A percentile compares a stretch with the other conserved stretches of the same genome.
Conservation (phyloP, 2,113 vertebrate species). For the Riparia riparia region DNA sequence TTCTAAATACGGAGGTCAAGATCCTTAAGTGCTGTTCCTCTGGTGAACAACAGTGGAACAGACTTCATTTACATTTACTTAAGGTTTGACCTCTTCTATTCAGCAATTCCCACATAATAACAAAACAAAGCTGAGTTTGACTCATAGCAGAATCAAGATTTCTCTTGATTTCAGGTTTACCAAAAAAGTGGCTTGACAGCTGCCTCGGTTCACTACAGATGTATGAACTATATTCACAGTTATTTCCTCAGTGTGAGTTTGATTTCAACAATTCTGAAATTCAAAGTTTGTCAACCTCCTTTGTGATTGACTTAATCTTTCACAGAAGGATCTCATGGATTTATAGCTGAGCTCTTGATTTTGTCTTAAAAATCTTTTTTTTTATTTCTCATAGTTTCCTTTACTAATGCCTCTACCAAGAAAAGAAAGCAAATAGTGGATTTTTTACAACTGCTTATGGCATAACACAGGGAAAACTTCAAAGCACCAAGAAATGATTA, state of each 20-base stretch:
- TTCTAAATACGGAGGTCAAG: neutral
- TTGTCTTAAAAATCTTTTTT: neutral
- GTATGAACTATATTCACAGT: neutral
- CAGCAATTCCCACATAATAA: neutral
- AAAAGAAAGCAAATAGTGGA: neutral
- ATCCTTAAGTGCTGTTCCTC: neutral
- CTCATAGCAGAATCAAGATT: conserved; percentile 1
- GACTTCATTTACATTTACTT: neutral
- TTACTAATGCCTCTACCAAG: neutral
- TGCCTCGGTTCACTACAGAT: neutral
- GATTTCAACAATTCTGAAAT: conserved; percentile 13
- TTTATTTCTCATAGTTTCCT: neutral
- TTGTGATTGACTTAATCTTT: conserved; percentile 31
- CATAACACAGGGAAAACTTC: neutral
- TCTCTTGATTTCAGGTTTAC: conserved; percentile 21
- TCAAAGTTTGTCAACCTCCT: conserved; percentile 1
- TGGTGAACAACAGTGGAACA: neutral
- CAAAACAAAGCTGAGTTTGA: neutral
- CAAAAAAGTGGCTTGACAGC: neutral
- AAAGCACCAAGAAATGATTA: neutral
- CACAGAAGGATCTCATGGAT: neutral
- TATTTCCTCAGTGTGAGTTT: neutral
- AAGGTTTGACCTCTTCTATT: neutral
- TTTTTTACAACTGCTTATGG: neutral
- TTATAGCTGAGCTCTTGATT: conserved; percentile 3